These are phyloP conservation scores for Bos indicus DNA, from an alignment of 2,113 vertebrate species.

Conservation along the genomic window DNA sequence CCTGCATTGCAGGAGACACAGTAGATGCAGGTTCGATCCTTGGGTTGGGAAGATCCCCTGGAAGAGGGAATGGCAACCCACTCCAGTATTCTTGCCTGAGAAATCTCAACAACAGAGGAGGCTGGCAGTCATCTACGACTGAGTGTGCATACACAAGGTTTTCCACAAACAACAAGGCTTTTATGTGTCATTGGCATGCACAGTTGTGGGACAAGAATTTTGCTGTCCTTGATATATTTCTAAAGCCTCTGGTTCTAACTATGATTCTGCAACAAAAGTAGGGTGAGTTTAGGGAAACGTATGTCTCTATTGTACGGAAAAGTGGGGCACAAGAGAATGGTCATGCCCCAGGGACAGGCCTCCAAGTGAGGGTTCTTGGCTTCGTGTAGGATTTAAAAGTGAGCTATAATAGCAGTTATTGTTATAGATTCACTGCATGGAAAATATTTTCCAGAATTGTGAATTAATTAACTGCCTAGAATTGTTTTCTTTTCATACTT, in stretches of 20 bases:
- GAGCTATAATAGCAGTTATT: neutral
- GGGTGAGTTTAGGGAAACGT: neutral
- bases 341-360: neutral
- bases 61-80: neutral
- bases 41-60: neutral
- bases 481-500: neutral
- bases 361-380: neutral
- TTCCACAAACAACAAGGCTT: neutral
- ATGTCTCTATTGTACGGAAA: neutral
- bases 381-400: neutral
- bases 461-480: neutral
- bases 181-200: neutral
- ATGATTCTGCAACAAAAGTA: neutral
- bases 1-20: neutral
- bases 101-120: neutral
- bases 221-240: neutral
- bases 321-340: neutral
- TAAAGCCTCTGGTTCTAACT: neutral
- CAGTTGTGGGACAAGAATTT: neutral
- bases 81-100: neutral
- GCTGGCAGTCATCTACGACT: neutral
- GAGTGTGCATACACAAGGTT: neutral
- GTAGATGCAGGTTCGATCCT: neutral
- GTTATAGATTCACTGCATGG: neutral
- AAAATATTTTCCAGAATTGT: neutral